Evolutionary conservation across 2,797 vertebrate genomes (phyloP), one percentile per base, ranked within the genome.

Genomic region (Gymnothorax javanicus): DNA sequence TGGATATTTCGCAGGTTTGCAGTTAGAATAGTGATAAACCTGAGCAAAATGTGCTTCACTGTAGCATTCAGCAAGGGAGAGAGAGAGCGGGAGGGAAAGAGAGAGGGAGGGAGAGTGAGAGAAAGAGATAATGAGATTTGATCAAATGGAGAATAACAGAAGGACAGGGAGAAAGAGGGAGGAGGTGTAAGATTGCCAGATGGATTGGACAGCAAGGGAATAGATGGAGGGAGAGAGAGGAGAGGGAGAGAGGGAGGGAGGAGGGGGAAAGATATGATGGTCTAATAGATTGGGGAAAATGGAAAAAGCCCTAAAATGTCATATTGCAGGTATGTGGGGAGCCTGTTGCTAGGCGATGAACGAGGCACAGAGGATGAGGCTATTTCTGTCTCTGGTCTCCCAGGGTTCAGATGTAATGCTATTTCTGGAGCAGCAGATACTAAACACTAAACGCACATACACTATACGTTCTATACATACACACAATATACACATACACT

Each of bases 261-360:
- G 8, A 33, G 75, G 82, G 54, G 62, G 12, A 56, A 3, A 43
- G 6, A 79, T 9, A 77, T 58, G 88, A 17, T 67, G 59, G 59
- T 43, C 33, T 43, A 25, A 25, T 33, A 54, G 57, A 83, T 12
- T 15, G 60, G 75, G 52, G 43, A 43, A 69, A 54, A 86, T 23
- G 2, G 73, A n/a, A 82, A 69, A 52, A 7, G 9, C 25, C 84
- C 33, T 50, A 3, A 43, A 43, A 77, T 86, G 87, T 83, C 67
- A 75, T 62, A 5, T 11, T 25, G 43, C 3, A 12, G 1, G 85
- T 86, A 4, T 27, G 23, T 7, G 33, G 58, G 20, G 59, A 90
- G 89, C 84, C 87, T 85, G 90, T 93, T 91, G 90, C 91, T 92
- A 91, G 90, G 91, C 89, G 67, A 91, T 90, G 89, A 89, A 87